Percentiles rank a stretch among this genome's conserved stretches.
Conservation (phyloP, 92 coral and sea anemone species). For the Bergia sp. region DNA sequence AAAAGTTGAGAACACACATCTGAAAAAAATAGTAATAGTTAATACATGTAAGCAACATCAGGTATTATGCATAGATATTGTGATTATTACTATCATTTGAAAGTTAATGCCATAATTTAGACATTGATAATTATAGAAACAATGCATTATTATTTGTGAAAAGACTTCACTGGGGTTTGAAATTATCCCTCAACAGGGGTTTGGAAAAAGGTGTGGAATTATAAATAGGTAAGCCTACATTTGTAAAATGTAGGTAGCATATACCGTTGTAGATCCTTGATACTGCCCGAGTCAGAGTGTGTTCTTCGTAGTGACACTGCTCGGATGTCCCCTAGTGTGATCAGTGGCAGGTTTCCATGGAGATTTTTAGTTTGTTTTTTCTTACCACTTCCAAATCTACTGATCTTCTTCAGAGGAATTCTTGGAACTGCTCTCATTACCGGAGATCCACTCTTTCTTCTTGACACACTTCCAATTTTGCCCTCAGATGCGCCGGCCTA, state of each 20-base stretch:
- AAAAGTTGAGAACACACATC: too few species aligned
- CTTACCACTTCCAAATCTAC: conserved; percentile 10
- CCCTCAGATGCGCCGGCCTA: neutral
- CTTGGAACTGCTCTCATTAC: conserved; percentile 5
- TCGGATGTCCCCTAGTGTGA: conserved; percentile 74
- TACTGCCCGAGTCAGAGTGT: conserved; percentile 31
- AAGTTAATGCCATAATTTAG: too few species aligned
- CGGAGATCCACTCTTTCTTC: neutral
- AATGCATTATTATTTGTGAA: too few species aligned
- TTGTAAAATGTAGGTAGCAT: neutral
- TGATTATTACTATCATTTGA: too few species aligned
- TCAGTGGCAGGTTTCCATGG: conserved; percentile 34
- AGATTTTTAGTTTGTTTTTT: neutral
- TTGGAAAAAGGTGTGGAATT: too few species aligned
- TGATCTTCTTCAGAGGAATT: conserved; percentile 32
- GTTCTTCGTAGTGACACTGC: conserved; percentile 70
- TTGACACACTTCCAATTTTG: neutral
- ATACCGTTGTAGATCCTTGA: conserved; percentile 54
- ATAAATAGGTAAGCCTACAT: too few species aligned
- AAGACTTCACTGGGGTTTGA: too few species aligned
- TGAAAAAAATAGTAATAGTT: too few species aligned
- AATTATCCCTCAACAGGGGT: too few species aligned
- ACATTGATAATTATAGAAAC: too few species aligned
- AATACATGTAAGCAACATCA: too few species aligned
- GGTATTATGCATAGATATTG: too few species aligned